phyloP scores from a whole-genome alignment of 2,113 vertebrate genomes.

The Phaethornis superciliosus region DNA sequence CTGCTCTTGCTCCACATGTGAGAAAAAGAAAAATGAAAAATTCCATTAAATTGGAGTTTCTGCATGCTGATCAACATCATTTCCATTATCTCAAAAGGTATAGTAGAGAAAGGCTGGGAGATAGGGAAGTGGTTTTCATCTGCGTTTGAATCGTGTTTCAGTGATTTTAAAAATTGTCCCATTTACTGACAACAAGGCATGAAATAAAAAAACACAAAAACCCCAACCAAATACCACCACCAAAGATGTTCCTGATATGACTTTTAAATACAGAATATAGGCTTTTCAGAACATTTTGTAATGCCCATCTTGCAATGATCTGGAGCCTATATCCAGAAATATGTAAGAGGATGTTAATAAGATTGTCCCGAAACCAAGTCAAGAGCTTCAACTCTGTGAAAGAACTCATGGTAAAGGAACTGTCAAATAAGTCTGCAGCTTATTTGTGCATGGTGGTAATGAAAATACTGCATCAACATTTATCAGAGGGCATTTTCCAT shows the following conservation, averaged over 20 bases:
- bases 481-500: background rate
- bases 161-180: fast-evolving
- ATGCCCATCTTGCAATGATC: background rate
- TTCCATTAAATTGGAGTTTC: background rate
- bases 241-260: too few species aligned
- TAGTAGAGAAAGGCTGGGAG: background rate
- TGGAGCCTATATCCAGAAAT: background rate
- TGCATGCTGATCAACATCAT: background rate
- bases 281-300: background rate
- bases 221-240: too few species aligned
- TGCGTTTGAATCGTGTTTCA: background rate
- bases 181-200: fast-evolving
- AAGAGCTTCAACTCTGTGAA: fast-evolving
- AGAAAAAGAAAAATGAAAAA: background rate
- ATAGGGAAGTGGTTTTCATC: fast-evolving
- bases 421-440: fast-evolving
- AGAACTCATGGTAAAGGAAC: background rate
- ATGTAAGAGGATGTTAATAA: background rate
- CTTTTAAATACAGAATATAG: background rate
- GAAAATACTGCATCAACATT: background rate
- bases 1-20: fast-evolving
- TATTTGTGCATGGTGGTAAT: background rate
- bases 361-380: background rate
- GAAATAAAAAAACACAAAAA: too few species aligned
- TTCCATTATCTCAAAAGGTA: background rate